Evolutionary conservation across 2,888 invertebrate species (phyloP).

Genomic region (Drosophila recens): DNA sequence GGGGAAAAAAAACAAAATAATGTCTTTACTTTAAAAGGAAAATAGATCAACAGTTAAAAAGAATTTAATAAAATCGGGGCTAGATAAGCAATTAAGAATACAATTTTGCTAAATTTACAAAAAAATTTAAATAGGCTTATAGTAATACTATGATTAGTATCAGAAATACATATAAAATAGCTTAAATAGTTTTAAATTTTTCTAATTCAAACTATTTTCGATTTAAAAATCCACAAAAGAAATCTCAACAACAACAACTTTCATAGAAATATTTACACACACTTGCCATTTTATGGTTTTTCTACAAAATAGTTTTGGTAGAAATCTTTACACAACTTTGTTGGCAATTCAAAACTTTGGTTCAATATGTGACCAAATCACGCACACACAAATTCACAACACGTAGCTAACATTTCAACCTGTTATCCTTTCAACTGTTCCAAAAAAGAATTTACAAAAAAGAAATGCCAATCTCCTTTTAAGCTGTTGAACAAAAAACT

Average conservation of each 20-base stretch:
- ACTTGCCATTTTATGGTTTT: slow-evolving; percentile 14
- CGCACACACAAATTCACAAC: neutral
- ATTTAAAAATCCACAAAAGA: neutral
- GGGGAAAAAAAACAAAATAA: no score
- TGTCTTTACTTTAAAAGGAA: no score
- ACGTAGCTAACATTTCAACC: slow-evolving; percentile 43
- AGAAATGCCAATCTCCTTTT: slow-evolving; percentile 71
- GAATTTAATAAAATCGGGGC: no score
- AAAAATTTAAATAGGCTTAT: no score
- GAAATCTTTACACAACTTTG: slow-evolving; percentile 39
- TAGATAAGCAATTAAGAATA: no score
- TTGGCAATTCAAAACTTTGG: slow-evolving; percentile 15
- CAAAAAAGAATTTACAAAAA: slow-evolving; percentile 11
- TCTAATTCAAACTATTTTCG: neutral
- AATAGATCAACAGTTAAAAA: no score
- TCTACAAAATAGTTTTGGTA: slow-evolving; percentile 36
- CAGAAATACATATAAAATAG: neutral
- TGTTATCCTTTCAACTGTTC: slow-evolving; percentile 50
- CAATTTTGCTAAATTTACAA: no score
- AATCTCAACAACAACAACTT: slow-evolving; percentile 5
- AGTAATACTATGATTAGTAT: no score
- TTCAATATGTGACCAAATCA: slow-evolving; percentile 18
- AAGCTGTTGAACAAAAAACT: slow-evolving; percentile 73
- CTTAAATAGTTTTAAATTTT: neutral
- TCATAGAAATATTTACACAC: slow-evolving; percentile 25